These are phyloP conservation scores for Hypotaenidia okinawae DNA, from an alignment of 2,797 vertebrate genomes.

Conservation along the genomic window DNA sequence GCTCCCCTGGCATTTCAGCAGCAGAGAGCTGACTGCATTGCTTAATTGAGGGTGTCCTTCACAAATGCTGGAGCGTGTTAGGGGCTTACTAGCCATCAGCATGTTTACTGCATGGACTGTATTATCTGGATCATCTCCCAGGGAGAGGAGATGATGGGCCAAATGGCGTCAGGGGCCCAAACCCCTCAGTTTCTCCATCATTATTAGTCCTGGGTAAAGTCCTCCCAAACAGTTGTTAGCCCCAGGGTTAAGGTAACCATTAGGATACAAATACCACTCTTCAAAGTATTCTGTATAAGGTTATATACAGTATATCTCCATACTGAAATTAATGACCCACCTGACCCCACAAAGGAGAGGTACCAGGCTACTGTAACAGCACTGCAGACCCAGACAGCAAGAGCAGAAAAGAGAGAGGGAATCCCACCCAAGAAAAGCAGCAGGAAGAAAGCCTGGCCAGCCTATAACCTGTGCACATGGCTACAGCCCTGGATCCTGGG, in stretches of 20 bases:
- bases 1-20: not conserved
- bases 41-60: not conserved
- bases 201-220: not conserved
- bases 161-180: not conserved
- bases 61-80: not conserved
- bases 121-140: not conserved
- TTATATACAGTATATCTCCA: not conserved
- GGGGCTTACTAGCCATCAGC: not conserved
- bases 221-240: not conserved
- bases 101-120: not conserved
- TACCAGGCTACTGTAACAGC: not conserved
- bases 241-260: not conserved
- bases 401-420: not conserved
- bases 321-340: not conserved
- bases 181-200: not conserved
- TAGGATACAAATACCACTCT: not conserved
- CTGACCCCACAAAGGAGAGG: not conserved
- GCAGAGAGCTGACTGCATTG: not conserved
- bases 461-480: fast-evolving
- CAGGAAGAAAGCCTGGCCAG: not conserved
- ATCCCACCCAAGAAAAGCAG: too few species aligned
- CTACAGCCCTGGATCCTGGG: fast-evolving
- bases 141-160: not conserved
- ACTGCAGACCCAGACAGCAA: not conserved
- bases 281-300: not conserved